Conservation (phyloP, 2,797 vertebrate genomes). For the Pangasius larnaudii region DNA sequence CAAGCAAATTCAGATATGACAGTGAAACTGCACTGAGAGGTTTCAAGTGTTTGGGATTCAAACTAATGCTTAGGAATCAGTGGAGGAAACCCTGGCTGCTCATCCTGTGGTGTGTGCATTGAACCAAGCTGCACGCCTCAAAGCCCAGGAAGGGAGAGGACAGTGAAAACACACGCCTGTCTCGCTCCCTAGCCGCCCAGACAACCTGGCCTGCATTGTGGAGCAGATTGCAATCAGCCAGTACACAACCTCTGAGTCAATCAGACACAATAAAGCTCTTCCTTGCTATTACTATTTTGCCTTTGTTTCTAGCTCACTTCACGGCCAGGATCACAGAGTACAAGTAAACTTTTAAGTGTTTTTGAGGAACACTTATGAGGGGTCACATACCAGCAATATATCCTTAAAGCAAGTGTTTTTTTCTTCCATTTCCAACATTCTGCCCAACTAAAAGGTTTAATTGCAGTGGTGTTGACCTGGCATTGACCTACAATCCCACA, state of each 20-base stretch:
- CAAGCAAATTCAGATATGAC: neutral
- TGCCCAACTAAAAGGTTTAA: constrained; percentile 45
- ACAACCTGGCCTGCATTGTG: constrained; percentile 33
- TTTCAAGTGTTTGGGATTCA: neutral
- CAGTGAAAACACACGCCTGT: constrained; percentile 29
- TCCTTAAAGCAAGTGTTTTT: constrained; percentile 13
- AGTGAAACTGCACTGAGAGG: neutral
- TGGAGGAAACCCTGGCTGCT: constrained; percentile 22
- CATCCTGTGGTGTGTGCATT: neutral
- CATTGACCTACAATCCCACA: constrained; percentile 43
- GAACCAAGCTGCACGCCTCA: constrained; percentile 22
- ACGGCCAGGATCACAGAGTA: constrained; percentile 26
- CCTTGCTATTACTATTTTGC: constrained; percentile 36
- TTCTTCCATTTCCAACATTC: constrained; percentile 12
- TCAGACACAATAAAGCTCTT: constrained; percentile 54
- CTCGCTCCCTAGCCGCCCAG: constrained; percentile 20
- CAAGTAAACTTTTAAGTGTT: constrained; percentile 12
- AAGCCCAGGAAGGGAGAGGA: constrained; percentile 37
- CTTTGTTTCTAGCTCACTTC: constrained; percentile 34
- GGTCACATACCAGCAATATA: constrained; percentile 29
- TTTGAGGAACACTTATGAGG: neutral
- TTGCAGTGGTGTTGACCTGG: constrained; percentile 53
- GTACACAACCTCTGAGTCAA: constrained; percentile 32
- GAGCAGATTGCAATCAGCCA: constrained; percentile 48
- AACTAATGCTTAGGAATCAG: constrained; percentile 7